Conservation (phyloP, 1,140 invertebrate species). For the Chionoecetes opilio region DNA sequence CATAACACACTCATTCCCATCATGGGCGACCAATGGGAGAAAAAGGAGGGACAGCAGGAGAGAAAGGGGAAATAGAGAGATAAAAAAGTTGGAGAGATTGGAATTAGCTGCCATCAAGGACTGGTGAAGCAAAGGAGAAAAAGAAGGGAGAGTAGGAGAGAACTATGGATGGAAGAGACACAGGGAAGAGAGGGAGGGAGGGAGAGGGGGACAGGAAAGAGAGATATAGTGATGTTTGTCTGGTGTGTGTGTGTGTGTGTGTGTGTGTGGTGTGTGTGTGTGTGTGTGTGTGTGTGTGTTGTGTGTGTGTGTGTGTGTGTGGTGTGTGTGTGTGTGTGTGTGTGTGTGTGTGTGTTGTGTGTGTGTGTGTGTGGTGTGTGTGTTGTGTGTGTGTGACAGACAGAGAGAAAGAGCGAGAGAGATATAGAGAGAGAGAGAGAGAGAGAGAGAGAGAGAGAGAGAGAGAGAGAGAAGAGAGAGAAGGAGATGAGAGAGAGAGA, state of each 20-base stretch:
- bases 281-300: too few relatives aligned
- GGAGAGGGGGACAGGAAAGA: not conserved
- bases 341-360: too few relatives aligned
- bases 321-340: too few relatives aligned
- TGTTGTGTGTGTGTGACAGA: too few relatives aligned
- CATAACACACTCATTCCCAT: not conserved
- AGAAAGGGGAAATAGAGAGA: not conserved
- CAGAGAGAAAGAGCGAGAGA: not conserved
- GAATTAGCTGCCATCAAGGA: not conserved
- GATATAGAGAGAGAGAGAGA: not conserved
- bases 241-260: too few relatives aligned
- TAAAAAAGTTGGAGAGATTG: not conserved
- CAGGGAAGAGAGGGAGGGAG: not conserved
- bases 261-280: too few relatives aligned
- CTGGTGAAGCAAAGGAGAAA: not conserved
- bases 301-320: too few relatives aligned
- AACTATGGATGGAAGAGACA: not conserved
- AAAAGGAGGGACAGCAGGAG: not conserved
- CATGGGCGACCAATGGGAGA: not conserved
- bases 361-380: too few relatives aligned
- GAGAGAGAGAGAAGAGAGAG: not conserved
- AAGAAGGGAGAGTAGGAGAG: conserved; percentile 3
- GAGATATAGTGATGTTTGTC: not conserved
- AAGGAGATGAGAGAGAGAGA: not conserved
- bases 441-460: not conserved